Percentiles rank a stretch among this genome's conserved stretches.
Conservation (phyloP, 2,113 vertebrate genomes). For the Neoarius graeffei region DNA sequence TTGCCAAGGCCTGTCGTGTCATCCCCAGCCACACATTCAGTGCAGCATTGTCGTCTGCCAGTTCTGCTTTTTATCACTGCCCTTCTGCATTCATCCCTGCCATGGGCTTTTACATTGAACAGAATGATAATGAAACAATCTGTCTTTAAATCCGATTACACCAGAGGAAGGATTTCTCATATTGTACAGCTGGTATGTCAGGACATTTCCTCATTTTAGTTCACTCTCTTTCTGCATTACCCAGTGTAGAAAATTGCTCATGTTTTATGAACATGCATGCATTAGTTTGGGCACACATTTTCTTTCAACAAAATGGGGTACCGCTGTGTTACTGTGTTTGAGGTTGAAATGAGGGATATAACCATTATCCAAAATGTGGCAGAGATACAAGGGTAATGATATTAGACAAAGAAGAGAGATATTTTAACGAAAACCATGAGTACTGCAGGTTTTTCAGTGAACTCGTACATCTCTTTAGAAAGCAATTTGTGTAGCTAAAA, state of each 20-base stretch:
- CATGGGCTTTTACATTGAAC: constrained; percentile 1
- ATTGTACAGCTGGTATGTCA: neutral
- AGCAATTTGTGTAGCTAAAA: neutral
- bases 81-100: neutral
- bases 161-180: neutral
- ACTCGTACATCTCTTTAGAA: neutral
- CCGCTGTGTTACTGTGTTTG: neutral
- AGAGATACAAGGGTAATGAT: neutral
- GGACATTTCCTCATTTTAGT: constrained; percentile 7
- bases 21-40: neutral
- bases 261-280: constrained; percentile 15
- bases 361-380: constrained; percentile 6
- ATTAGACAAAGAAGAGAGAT: neutral
- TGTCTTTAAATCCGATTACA: constrained; percentile 13
- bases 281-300: neutral
- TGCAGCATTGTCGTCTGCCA: constrained; percentile 2
- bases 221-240: neutral
- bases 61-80: constrained; percentile 18
- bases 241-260: neutral
- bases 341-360: neutral
- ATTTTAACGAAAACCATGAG: neutral
- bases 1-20: neutral
- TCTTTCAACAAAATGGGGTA: neutral
- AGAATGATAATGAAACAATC: constrained; percentile 25
- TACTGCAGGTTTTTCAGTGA: neutral